phyloP scores from a whole-genome alignment of 2,797 vertebrate species.

The Acrossocheilus fasciatus region DNA sequence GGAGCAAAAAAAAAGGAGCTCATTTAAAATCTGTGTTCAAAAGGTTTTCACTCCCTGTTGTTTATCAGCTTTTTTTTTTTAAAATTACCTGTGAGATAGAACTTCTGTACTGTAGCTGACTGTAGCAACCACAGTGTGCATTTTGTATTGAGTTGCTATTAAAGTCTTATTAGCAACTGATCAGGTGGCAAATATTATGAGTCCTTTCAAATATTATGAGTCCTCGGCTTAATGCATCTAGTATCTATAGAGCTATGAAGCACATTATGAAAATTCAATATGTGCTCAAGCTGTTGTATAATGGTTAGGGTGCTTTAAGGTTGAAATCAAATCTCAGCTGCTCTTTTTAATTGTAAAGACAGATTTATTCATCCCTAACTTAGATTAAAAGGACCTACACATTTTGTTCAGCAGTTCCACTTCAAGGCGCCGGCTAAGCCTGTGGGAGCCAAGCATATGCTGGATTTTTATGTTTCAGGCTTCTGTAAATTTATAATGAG shows the following conservation, averaged over 20 bases:
- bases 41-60: constrained; percentile 31
- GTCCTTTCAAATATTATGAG: constrained; percentile 1
- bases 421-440: constrained; percentile 12
- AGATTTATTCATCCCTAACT: constrained; percentile 45
- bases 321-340: constrained; percentile 28
- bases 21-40: constrained; percentile 60
- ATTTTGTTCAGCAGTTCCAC: constrained; percentile 29
- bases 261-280: neutral
- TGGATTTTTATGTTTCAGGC: constrained; percentile 30
- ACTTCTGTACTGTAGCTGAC: neutral
- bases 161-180: constrained; percentile 20
- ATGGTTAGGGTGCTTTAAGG: neutral
- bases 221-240: neutral
- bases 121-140: neutral
- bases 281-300: neutral
- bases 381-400: constrained; percentile 41
- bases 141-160: constrained; percentile 24
- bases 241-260: constrained; percentile 1
- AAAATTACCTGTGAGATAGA: constrained; percentile 28
- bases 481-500: constrained; percentile 48
- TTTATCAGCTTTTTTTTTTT: constrained; percentile 37
- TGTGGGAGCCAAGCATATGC: constrained; percentile 20
- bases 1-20: constrained; percentile 56
- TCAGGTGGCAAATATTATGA: neutral
- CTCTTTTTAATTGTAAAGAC: constrained; percentile 46